These are phyloP conservation scores for Caenorhabditis becei DNA, from an alignment of 2,888 invertebrate genomes.

Conservation along the genomic window DNA sequence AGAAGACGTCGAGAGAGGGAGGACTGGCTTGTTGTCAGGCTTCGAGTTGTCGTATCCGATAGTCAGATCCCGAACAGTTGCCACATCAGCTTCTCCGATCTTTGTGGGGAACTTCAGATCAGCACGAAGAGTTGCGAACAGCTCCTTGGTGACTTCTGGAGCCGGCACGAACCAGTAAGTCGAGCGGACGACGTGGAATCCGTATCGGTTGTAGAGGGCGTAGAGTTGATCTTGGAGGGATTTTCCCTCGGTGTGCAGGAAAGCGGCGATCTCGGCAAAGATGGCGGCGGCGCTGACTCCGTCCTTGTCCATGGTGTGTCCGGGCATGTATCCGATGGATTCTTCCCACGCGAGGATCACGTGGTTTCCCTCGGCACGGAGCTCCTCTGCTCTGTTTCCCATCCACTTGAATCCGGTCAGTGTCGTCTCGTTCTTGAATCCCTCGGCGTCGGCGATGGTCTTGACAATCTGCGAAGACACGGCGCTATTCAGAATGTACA, in stretches of 20 bases:
- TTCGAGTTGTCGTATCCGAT: constrained; percentile 90
- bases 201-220: constrained; percentile 89
- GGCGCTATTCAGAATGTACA: constrained; percentile 92
- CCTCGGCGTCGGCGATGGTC: constrained; percentile 89
- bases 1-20: constrained; percentile 84
- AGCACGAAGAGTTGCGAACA: constrained; percentile 75
- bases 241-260: constrained; percentile 84
- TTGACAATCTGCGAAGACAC: constrained; percentile 96
- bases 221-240: constrained; percentile 85
- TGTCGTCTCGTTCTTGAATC: constrained; percentile 86
- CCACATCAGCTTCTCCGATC: constrained; percentile 84
- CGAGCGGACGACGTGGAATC: constrained; percentile 91
- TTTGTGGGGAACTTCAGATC: constrained; percentile 82
- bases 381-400: constrained; percentile 90
- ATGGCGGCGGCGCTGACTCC: constrained; percentile 93
- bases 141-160: constrained; percentile 74
- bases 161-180: constrained; percentile 87
- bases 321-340: constrained; percentile 92
- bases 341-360: constrained; percentile 97
- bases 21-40: constrained; percentile 86
- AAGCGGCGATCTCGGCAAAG: constrained; percentile 88
- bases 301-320: constrained; percentile 90
- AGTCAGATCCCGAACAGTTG: constrained; percentile 90
- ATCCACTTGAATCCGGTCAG: constrained; percentile 99
- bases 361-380: constrained; percentile 87